phyloP scores from a whole-genome alignment of 2,888 invertebrate genomes.

The Alentia gelatinosa region DNA sequence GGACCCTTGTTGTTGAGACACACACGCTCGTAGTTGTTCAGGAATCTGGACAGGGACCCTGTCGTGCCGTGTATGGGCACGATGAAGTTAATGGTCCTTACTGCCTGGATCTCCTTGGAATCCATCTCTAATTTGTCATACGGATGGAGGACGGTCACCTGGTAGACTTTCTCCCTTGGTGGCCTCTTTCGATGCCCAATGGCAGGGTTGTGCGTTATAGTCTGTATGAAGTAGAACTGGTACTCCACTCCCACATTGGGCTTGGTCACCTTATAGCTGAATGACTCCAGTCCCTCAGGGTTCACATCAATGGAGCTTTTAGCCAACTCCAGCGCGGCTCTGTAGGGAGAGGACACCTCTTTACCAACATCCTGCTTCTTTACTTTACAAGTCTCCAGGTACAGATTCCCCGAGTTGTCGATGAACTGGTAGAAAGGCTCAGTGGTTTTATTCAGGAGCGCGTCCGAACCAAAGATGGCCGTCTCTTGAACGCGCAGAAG shows the following conservation, averaged over 20 bases:
- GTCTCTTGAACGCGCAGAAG: background rate
- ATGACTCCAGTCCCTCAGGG: background rate
- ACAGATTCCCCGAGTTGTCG: constrained; percentile 19
- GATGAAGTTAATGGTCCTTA: constrained; percentile 8
- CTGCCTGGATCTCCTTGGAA: constrained; percentile 16
- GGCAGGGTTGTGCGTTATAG: background rate
- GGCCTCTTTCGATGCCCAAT: background rate
- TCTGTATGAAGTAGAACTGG: constrained; percentile 49
- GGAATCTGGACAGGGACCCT: background rate
- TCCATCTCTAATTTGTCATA: constrained; percentile 28
- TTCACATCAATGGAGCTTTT: background rate
- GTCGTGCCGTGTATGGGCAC: background rate
- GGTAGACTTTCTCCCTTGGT: background rate
- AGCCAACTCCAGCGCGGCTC: background rate
- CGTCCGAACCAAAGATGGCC: constrained; percentile 22
- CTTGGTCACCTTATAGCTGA: constrained; percentile 30
- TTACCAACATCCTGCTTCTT: background rate
- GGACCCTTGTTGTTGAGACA: background rate
- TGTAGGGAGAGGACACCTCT: background rate
- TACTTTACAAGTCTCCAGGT: constrained; percentile 20
- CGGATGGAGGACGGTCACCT: constrained; percentile 38
- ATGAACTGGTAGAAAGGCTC: constrained; percentile 45
- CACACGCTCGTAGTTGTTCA: background rate
- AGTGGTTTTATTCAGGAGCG: background rate
- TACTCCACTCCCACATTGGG: constrained; percentile 48